Percentiles rank a stretch among this genome's conserved stretches.
phyloP scores from a whole-genome alignment of 2,113 vertebrate genomes.

The Hassar affinis region DNA sequence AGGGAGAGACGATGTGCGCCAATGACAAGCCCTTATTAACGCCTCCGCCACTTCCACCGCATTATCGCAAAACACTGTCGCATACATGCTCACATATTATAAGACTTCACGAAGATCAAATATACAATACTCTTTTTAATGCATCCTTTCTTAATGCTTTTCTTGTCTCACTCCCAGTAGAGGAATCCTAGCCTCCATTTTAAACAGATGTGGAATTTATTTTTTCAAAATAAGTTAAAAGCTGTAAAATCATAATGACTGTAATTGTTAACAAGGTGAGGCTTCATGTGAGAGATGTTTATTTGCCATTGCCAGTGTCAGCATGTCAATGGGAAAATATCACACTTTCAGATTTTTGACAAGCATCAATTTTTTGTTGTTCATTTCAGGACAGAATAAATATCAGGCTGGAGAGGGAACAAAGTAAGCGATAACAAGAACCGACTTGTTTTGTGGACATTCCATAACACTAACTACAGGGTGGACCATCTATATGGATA shows the following conservation, averaged over 20 bases:
- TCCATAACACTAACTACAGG: background rate
- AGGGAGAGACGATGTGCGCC: slow-evolving; percentile 61
- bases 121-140: background rate
- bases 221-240: background rate
- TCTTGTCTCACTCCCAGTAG: background rate
- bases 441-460: background rate
- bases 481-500: no score
- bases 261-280: background rate
- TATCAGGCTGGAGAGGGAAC: background rate
- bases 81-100: background rate
- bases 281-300: background rate
- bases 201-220: background rate
- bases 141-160: background rate
- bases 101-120: background rate
- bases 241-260: background rate
- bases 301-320: background rate
- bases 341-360: background rate
- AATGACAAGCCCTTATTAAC: slow-evolving; percentile 64
- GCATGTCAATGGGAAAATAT: background rate
- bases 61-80: slow-evolving; percentile 1
- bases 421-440: background rate
- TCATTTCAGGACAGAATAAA: background rate
- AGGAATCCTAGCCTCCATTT: background rate
- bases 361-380: background rate
- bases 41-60: slow-evolving; percentile 58